Conservation (phyloP, 2,797 vertebrate species). For the Chloroceryle amazona region DNA sequence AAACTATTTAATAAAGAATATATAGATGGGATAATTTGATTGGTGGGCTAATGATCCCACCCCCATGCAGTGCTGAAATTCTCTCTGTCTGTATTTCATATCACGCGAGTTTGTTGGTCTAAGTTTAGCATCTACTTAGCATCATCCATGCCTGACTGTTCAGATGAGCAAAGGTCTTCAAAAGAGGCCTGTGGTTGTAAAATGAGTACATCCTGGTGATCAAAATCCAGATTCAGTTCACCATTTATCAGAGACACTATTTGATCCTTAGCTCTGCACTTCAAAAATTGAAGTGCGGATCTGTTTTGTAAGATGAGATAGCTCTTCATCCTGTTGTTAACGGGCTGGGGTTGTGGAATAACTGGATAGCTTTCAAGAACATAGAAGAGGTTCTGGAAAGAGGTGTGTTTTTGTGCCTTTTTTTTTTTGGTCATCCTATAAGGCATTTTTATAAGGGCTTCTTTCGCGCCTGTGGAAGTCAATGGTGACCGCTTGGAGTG, state of each 20-base stretch:
- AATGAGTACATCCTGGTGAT: not conserved
- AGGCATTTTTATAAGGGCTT: not conserved
- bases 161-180: not conserved
- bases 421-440: not conserved
- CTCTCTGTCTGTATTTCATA: not conserved
- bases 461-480: not conserved
- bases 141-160: not conserved
- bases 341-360: not conserved
- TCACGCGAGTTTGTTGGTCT: not conserved
- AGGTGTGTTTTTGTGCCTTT: not conserved
- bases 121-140: not conserved
- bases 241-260: not conserved
- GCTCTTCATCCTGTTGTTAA: not conserved
- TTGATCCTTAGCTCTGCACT: not conserved
- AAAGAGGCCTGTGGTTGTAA: not conserved
- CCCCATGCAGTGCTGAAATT: accelerated
- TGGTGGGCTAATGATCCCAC: not conserved
- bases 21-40: not conserved
- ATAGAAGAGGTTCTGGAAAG: not conserved
- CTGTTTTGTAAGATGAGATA: not conserved
- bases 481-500: not conserved
- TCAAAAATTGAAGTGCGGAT: not conserved
- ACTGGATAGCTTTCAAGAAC: not conserved
- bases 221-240: not conserved
- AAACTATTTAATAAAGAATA: constrained; percentile 1